Evolutionary conservation across 1,140 invertebrate species (phyloP).

Genomic region (Chelonus insularis): DNA sequence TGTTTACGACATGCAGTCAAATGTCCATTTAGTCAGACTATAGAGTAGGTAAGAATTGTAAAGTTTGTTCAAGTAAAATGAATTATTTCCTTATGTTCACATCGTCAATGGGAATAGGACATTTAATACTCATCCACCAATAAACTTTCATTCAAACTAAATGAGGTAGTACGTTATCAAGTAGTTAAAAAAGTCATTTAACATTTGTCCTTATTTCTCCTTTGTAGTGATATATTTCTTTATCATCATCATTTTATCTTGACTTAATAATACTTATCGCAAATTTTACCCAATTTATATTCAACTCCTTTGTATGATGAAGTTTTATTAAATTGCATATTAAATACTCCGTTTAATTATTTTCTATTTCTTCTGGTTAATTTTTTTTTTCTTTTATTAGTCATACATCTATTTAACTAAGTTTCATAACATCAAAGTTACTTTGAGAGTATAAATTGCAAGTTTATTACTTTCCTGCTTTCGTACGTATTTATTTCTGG

Average conservation of each 20-base stretch:
- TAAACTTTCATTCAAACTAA: slow-evolving; percentile 25
- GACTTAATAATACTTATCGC: too few relatives aligned
- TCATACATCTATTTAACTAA: slow-evolving; percentile 7
- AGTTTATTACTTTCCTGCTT: slow-evolving; percentile 26
- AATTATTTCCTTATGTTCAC: slow-evolving; percentile 29
- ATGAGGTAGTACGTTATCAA: slow-evolving; percentile 17
- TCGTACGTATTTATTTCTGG: slow-evolving; percentile 25
- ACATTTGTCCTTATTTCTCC: background rate
- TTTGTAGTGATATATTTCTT: background rate
- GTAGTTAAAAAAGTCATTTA: slow-evolving; percentile 29
- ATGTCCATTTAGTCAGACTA: background rate
- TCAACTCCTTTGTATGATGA: too few relatives aligned
- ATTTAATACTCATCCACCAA: slow-evolving; percentile 8
- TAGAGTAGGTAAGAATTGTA: background rate
- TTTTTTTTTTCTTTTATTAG: slow-evolving; percentile 5
- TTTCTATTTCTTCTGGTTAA: too few relatives aligned
- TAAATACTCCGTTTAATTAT: too few relatives aligned
- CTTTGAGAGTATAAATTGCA: slow-evolving; percentile 22
- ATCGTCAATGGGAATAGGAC: slow-evolving; percentile 8
- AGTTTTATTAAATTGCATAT: too few relatives aligned
- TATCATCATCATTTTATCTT: slow-evolving; percentile 2
- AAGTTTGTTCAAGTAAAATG: slow-evolving; percentile 24
- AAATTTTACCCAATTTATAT: background rate
- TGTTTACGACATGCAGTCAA: background rate
- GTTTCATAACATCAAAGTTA: slow-evolving; percentile 29